phyloP scores from a whole-genome alignment of 2,888 invertebrate genomes.

The Pterostichus madidus region DNA sequence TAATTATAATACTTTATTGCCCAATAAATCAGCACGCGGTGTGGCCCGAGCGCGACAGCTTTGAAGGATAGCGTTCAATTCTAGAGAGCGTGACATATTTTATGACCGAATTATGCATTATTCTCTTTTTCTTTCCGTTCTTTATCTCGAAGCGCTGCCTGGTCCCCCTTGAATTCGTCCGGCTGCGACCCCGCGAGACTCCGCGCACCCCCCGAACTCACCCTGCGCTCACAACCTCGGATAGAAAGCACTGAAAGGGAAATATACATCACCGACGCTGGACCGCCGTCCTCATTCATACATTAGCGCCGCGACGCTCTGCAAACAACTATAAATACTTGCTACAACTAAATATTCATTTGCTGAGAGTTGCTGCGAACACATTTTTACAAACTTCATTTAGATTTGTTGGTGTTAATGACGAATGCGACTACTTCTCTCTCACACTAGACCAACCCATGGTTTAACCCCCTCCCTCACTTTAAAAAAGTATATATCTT shows the following conservation, averaged over 20 bases:
- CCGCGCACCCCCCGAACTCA: too few relatives aligned
- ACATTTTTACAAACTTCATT: too few relatives aligned
- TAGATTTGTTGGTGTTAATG: too few relatives aligned
- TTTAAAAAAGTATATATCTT: too few relatives aligned
- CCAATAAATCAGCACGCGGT: conserved; percentile 84
- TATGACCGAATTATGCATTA: conserved; percentile 84
- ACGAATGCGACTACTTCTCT: too few relatives aligned
- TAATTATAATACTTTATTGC: conserved; percentile 90
- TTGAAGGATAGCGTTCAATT: conserved; percentile 85
- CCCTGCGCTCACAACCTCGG: too few relatives aligned
- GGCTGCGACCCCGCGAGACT: too few relatives aligned
- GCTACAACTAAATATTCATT: background rate
- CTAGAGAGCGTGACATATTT: conserved; percentile 83
- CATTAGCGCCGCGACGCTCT: background rate
- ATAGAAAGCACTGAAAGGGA: conserved; percentile 14
- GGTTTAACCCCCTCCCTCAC: too few relatives aligned
- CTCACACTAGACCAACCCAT: too few relatives aligned
- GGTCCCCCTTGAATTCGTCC: too few relatives aligned
- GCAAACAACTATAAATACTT: conserved; percentile 3
- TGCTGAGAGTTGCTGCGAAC: too few relatives aligned
- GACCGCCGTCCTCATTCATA: background rate
- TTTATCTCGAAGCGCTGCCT: conserved; percentile 22
- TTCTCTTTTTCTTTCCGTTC: conserved; percentile 72
- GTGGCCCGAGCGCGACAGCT: conserved; percentile 76
- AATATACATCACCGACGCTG: conserved; percentile 14